Evolutionary conservation across 2,113 vertebrate genomes (phyloP).

Genomic region (Strigops habroptila): DNA sequence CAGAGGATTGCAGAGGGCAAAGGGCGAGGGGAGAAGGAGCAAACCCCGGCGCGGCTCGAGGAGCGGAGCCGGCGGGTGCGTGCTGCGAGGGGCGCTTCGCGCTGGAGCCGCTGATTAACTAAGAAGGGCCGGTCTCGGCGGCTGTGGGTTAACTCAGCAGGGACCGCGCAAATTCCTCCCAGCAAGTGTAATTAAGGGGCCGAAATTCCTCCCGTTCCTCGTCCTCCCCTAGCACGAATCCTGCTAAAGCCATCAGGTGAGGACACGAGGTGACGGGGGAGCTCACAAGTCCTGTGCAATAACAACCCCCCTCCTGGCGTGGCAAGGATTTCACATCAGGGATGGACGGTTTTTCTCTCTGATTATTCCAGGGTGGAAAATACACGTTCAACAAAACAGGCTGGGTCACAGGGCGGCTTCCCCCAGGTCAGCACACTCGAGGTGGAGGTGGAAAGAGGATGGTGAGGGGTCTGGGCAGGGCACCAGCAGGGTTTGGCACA

Average conservation of each 20-base stretch:
- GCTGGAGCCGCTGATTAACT: conserved; percentile 31
- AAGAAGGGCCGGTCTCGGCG: conserved; percentile 22
- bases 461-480: neutral
- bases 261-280: neutral
- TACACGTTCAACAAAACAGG: neutral
- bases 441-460: neutral
- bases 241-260: conserved; percentile 67
- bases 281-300: neutral
- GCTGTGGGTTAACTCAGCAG: conserved; percentile 51
- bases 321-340: conserved; percentile 40
- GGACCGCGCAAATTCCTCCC: conserved; percentile 54
- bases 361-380: conserved; percentile 44
- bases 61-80: neutral
- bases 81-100: neutral
- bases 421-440: accelerated
- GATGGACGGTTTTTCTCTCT: neutral
- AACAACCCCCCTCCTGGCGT: neutral
- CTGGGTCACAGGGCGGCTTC: neutral
- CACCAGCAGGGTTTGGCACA: neutral
- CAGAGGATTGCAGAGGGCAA: conserved; percentile 16
- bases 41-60: neutral
- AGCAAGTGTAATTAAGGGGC: conserved; percentile 47
- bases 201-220: conserved; percentile 73
- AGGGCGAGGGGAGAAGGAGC: conserved; percentile 14
- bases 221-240: conserved; percentile 4